Conservation (phyloP, 2,113 vertebrate species). For the Nothoprocta perdicaria region DNA sequence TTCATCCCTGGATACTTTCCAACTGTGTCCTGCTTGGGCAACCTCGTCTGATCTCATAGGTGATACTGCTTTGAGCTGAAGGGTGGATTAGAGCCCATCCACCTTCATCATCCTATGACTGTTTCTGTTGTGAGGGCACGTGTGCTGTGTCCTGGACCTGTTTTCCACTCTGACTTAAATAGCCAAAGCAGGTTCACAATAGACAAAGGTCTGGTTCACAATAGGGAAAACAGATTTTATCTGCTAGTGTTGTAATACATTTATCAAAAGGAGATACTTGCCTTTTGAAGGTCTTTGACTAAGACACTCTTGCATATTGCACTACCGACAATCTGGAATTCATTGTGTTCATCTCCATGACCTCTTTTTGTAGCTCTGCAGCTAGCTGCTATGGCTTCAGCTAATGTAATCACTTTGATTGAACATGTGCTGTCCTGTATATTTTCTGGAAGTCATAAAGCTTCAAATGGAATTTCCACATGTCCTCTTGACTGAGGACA, state of each 20-base stretch:
- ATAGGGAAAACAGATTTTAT: neutral
- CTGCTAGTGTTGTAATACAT: neutral
- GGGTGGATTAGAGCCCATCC: neutral
- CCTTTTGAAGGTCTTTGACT: neutral
- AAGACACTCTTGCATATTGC: too few species aligned
- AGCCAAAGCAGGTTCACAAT: neutral
- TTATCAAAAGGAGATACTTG: neutral
- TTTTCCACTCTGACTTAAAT: neutral
- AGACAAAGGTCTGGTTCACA: neutral
- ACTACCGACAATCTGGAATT: neutral
- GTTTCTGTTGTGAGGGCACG: neutral
- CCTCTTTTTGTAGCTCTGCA: slow-evolving; percentile 44
- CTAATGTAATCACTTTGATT: slow-evolving; percentile 55
- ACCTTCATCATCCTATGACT: neutral
- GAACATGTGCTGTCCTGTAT: slow-evolving; percentile 57
- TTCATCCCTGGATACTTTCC: neutral
- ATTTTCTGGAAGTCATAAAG: slow-evolving; percentile 53
- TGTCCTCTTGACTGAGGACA: neutral
- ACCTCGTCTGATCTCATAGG: neutral
- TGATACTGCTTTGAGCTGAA: neutral
- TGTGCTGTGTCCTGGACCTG: neutral
- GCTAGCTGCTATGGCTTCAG: slow-evolving; percentile 57
- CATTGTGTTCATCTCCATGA: neutral
- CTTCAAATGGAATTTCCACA: slow-evolving; percentile 33
- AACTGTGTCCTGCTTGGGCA: neutral